Base-by-base conservation (phyloP, 1,140 invertebrate species). In the Drosophila hydei region DNA sequence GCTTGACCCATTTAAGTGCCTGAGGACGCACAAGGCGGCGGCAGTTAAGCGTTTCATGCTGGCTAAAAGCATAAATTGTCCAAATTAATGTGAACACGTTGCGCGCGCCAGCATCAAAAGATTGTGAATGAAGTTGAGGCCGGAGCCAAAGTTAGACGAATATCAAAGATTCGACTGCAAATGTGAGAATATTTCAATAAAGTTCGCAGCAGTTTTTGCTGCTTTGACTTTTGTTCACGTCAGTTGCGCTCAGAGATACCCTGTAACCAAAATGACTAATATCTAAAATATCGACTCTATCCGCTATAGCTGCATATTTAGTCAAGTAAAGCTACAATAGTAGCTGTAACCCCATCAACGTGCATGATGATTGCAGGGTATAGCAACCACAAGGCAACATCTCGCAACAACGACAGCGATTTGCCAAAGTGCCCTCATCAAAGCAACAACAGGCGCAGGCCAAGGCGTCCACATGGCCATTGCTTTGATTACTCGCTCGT, bases 401-500 rank as follows among this genome's bases (percentile, higher is more conserved):
- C n/a, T 45, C 40, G 18, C 27, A 60, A 8, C 50, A 40, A 36
- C n/a, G 45, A 55, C 48, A 62, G 11, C 67, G 83, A 72, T 83
- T 87, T 83, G 79, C 45, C 51, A 72, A 87, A 87, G 83, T 87
- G 81, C 74, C 81, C 63, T 88, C 85, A 87, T 87, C 81, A 88
- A 77, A 81, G 77, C 77, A 76, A 81, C 74, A 87, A 81, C 83
- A 87, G 81, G 83, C 81, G 47, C 81, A 54, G 63, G 18, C 45
- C n/a, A 12, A 40, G 38, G 58, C 27, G 42, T 64, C 27, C 45
- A 56, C 71, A 63, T 70, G 52, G 52, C 59, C 45, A 42, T 69
- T 62, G n/a, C 71, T 73, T 58, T 69, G 64, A 61, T 69, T 68
- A 43, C 52, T 72, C 52, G 25, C 61, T 54, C 18, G 50, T 42